Evolutionary conservation across 2,113 vertebrate genomes (phyloP), one percentile per base, ranked within the genome.

Genomic region (Danionella cerebrum): DNA sequence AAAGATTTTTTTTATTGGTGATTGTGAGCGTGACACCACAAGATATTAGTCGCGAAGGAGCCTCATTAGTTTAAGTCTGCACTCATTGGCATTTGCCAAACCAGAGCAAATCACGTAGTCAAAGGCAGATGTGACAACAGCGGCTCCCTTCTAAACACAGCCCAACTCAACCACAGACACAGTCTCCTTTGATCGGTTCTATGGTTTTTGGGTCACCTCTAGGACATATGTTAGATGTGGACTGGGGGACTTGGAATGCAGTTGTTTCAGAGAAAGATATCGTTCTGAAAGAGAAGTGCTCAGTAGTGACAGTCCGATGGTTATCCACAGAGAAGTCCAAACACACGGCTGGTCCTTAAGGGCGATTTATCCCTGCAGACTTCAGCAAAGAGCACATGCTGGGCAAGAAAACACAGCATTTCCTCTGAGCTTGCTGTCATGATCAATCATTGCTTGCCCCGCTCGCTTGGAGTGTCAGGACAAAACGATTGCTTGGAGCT

Each of bases 401-500:
- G 51, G 41, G n/a, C 51, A 72, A 60, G 69, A 76, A 70, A 79
- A 72, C 72, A 67, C 62, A 64, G 66, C 31, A 13, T 64, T 38
- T 78, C 71, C 76, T 71, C 71, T 71, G 82, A 81, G 64, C 59
- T 25, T 29, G 60, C 48, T 67, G 68, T 72, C 33, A 27, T 33
- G 72, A 86, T 84, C 78, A 82, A 86, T 85, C 78, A 73, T 71
- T 55, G 74, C 72, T 57, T 41, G 8, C 24, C 29, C 45, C n/a
- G 33, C 47, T 47, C 55, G n/a, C 41, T 62, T 19, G 3, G 22
- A 54, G 48, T 27, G 18, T 35, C 21, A 3, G 35, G 16, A 42
- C 3, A 27, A 19, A 19, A 69, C 24, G 33, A 27, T 35, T 65
- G 58, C 24, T 69, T 51, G 51, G 58, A 51, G 31, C 41, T 21